Base-by-base conservation (phyloP, 2,888 invertebrate species). In the Cyrtodaria siliqua region DNA sequence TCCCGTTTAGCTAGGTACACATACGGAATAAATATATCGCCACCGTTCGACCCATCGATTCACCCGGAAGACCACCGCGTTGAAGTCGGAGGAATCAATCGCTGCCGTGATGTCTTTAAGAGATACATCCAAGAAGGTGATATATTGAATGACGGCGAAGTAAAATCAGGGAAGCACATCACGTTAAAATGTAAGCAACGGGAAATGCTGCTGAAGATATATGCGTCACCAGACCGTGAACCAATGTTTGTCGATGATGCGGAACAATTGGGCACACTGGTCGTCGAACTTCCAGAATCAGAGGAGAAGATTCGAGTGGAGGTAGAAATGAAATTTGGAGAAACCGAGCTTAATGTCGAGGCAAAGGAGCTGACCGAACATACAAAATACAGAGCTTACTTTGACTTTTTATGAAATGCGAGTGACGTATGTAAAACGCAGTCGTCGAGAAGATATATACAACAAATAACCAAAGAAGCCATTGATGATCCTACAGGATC, bases 261-360 rank as follows among this genome's bases (percentile, higher is more conserved):
- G 18, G 79, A 82, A 56, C 73, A 71, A 27, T 66, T 86, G 3
- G 86, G 86, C 16, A 70, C 71, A 52, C 72, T 84, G 2, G 63
- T 81, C 14, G 82, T 86, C 2, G 71, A 80, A 29, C 59, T 84
- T 23, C 84, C 84, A n/a, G 83, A 82, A 14, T 52, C 64, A 4
- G 72, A 74, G 3, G 82, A 83, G 4, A 74, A 75, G 56, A 70
- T 83, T 0, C 60, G 74, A 38, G 86, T 84, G 1, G 83, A 83
- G 49, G 82, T 84, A 2, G 77, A 66, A 6, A 82, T 84, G 80
- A 79, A 81, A 64, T 80, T 84, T 64, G 82, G 84, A 4, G 82
- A 82, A 57, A 84, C 84, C n/a, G 84, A 86, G 60, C 61, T 86
- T 18, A 79, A 71, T 55, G 83, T 84, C n/a, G 79, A 84, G 50